Evolutionary conservation across 2,888 invertebrate species (phyloP).

Genomic region (Clivina fossor): DNA sequence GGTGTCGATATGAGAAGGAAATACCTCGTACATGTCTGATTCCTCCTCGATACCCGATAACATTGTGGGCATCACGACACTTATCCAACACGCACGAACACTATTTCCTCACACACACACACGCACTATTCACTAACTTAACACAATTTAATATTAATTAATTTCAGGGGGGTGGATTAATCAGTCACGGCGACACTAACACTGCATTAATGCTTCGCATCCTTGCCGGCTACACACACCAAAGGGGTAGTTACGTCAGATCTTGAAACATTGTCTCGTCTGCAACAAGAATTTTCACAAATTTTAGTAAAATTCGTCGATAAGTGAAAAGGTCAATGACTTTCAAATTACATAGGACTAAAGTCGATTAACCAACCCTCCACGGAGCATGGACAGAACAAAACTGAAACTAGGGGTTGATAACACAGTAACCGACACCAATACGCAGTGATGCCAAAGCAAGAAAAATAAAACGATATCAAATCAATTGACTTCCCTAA

Average conservation of each 20-base stretch:
- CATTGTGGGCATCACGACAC: slow-evolving; percentile 47
- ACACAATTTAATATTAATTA: not conserved
- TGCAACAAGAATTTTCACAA: slow-evolving; percentile 43
- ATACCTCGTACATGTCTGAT: slow-evolving; percentile 72
- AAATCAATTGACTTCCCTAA: not conserved
- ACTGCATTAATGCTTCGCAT: too few relatives aligned
- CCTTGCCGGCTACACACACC: too few relatives aligned
- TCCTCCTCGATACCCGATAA: slow-evolving; percentile 51
- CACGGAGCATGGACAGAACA: not conserved
- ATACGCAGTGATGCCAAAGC: slow-evolving; percentile 10
- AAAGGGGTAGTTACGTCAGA: slow-evolving; percentile 46
- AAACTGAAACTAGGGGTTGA: slow-evolving; percentile 6
- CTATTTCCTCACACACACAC: not conserved
- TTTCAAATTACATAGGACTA: not conserved
- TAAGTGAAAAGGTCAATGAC: slow-evolving; percentile 15
- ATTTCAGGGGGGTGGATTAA: too few relatives aligned
- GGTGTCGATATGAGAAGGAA: slow-evolving; percentile 80
- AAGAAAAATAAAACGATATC: not conserved
- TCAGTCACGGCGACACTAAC: too few relatives aligned
- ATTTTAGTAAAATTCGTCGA: not conserved
- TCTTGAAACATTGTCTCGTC: slow-evolving; percentile 51
- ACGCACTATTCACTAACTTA: not conserved
- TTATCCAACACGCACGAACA: not conserved
- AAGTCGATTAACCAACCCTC: not conserved
- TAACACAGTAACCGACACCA: slow-evolving; percentile 13